phyloP scores from a whole-genome alignment of 2,888 invertebrate genomes.

The Eugnorisma glareosa region DNA sequence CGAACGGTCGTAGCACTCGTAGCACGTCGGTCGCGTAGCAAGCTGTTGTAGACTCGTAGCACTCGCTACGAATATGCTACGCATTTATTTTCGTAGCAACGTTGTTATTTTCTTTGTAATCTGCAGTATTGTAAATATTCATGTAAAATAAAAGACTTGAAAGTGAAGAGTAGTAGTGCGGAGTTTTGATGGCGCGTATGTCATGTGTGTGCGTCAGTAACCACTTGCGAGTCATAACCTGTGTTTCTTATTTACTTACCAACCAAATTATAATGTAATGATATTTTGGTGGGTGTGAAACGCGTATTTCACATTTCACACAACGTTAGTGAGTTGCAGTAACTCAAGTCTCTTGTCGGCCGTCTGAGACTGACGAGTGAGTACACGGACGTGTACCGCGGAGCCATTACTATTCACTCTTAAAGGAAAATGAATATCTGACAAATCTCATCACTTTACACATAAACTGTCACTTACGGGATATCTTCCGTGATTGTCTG shows the following conservation, averaged over 20 bases:
- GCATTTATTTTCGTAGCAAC: conserved; percentile 14
- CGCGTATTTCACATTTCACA: conserved; percentile 4
- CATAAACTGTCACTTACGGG: too few relatives aligned
- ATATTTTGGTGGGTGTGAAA: not conserved
- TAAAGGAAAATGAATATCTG: conserved; percentile 1
- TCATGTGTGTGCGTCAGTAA: not conserved
- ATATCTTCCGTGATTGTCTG: too few relatives aligned
- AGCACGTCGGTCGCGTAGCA: conserved; percentile 35
- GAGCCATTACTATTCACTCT: not conserved
- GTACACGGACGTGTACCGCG: not conserved
- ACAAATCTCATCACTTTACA: conserved; percentile 13
- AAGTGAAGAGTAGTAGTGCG: not conserved
- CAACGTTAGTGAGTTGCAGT: conserved; percentile 1
- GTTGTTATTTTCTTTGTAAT: not conserved
- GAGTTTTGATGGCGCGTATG: not conserved
- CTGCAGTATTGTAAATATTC: not conserved
- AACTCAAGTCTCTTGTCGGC: not conserved
- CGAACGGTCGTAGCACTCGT: conserved; percentile 9
- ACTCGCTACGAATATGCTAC: conserved; percentile 39
- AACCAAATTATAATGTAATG: not conserved
- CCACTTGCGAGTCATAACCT: not conserved
- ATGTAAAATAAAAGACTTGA: not conserved
- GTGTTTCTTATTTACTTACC: not conserved
- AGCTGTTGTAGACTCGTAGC: conserved; percentile 32
- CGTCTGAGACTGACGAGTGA: not conserved